These are phyloP conservation scores for Thalpophila matura DNA, from an alignment of 2,888 invertebrate species.

Conservation along the genomic window DNA sequence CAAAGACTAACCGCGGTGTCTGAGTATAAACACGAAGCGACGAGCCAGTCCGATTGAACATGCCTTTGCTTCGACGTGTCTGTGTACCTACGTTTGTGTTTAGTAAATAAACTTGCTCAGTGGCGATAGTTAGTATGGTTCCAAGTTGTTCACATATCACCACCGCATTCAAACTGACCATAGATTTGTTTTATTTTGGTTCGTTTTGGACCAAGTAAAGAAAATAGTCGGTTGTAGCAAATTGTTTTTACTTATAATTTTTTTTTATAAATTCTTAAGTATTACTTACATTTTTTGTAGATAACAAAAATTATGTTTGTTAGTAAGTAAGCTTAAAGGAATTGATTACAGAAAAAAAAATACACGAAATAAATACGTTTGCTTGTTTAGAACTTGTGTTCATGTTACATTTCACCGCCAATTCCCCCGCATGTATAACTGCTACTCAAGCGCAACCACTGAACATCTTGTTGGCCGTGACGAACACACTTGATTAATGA, in stretches of 20 bases:
- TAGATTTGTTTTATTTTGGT: slow-evolving; percentile 73
- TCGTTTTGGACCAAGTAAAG: slow-evolving; percentile 4
- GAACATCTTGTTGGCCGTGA: slow-evolving; percentile 12
- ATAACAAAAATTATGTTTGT: too few species aligned
- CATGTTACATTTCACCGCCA: background rate
- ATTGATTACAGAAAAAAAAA: too few species aligned
- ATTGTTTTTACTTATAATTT: background rate
- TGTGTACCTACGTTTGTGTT: slow-evolving; percentile 68
- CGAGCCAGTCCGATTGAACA: slow-evolving; percentile 52
- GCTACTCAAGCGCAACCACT: slow-evolving; percentile 2
- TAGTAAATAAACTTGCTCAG: slow-evolving; percentile 83
- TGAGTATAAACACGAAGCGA: slow-evolving; percentile 47
- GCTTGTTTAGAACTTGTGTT: background rate
- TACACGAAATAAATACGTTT: too few species aligned
- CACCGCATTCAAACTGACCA: slow-evolving; percentile 73
- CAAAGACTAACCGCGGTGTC: slow-evolving; percentile 46
- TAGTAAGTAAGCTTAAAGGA: too few species aligned
- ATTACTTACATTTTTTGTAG: too few species aligned
- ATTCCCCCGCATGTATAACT: slow-evolving; percentile 5
- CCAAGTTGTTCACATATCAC: slow-evolving; percentile 81
- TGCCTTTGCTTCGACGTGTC: slow-evolving; percentile 36
- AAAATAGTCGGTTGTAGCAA: background rate
- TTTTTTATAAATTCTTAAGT: too few species aligned
- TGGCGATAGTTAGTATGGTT: slow-evolving; percentile 76
- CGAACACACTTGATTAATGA: slow-evolving; percentile 10